Percentiles rank a stretch among this genome's conserved stretches.
phyloP scores from a whole-genome alignment of 2,113 vertebrate species.

The Phyllostomus hastatus region DNA sequence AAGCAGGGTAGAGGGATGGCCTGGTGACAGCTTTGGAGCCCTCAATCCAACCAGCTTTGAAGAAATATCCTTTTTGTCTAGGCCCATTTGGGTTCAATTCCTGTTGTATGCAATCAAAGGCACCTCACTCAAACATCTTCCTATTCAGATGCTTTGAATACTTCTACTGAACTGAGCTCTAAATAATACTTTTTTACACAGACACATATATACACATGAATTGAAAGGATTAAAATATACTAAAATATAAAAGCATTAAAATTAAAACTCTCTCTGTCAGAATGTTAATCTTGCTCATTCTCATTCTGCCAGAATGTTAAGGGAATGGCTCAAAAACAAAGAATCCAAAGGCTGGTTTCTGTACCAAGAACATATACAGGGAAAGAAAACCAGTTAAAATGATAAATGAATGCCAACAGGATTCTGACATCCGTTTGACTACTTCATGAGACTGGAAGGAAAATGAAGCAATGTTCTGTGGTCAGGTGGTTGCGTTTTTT shows the following conservation, averaged over 20 bases:
- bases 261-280: neutral
- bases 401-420: neutral
- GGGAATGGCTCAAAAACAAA: neutral
- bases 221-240: neutral
- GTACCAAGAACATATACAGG: neutral
- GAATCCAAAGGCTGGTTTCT: constrained; percentile 4
- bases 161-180: neutral
- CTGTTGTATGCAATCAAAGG: neutral
- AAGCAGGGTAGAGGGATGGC: neutral
- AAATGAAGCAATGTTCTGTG: neutral
- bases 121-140: neutral
- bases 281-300: neutral
- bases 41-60: neutral
- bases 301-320: neutral
- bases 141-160: neutral
- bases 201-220: neutral
- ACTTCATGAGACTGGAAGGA: neutral
- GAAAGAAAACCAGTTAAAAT: neutral
- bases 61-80: neutral
- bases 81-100: neutral
- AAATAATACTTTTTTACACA: neutral
- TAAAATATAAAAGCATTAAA: neutral
- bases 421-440: neutral
- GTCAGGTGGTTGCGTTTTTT: neutral
- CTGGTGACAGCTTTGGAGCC: neutral